Base-by-base conservation (phyloP, 2,113 vertebrate species). In the Circaetus cinerascens region DNA sequence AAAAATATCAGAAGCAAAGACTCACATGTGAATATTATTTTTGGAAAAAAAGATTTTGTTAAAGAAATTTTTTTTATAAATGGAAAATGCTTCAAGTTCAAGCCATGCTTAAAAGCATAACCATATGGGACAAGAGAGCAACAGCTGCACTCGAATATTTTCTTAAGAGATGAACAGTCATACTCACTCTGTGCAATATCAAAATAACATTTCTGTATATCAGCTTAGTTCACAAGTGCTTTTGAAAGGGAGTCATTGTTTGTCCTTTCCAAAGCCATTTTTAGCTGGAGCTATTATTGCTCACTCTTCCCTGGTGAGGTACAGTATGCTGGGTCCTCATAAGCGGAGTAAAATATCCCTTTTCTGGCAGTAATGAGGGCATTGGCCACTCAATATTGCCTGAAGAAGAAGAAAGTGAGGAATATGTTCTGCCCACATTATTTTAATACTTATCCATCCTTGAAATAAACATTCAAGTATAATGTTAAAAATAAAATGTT, bases 131-230 rank as follows among this genome's bases (percentile, higher is more conserved):
- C 80, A 96, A 95, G 91, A 95, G 48, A 91, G 56, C 62, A 97
- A 97, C 97, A 96, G 97, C 96, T 96, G 96, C 86, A 83, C n/a
- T 88, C 64, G 95, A 93, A 88, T 97, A 97, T 96, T 98, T 98
- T 97, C 88, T 97, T 95, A 95, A 95, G 88, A 95, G 90, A 90
- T 77, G 90, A 80, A 77, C 66, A 95, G 79, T 80, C 48, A 40
- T 75, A 74, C 32, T 86, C 68, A 59, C 14, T 88, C 87, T 86
- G 75, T 73, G 92, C 67, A 96, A 43, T 87, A 94, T 93, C 81
- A 57, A 41, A 68, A 75, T 46, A 97, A 90, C 10, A 73, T 92
- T 90, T 71, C 50, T 57, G 43, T 79, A 19, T 90, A 91, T 92
- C 76, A 92, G 34, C 32, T 90, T 85, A 77, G 60, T 79, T 94